These are phyloP conservation scores for Acleris literana DNA, from an alignment of 2,888 invertebrate genomes.

Conservation along the genomic window DNA sequence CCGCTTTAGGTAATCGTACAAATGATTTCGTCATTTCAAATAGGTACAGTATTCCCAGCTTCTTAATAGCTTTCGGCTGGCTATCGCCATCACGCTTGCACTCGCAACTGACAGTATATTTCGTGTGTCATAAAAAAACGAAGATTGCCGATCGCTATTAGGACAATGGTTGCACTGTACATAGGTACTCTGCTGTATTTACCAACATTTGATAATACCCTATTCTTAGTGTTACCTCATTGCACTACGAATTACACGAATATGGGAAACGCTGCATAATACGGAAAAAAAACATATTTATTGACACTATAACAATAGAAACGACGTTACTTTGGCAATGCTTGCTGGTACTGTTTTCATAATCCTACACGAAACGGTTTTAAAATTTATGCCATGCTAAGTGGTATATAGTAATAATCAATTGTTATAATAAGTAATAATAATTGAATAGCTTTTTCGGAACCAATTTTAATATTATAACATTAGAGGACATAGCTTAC, in stretches of 20 bases:
- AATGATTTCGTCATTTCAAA: background rate
- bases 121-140: no score
- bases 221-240: slow-evolving; percentile 65
- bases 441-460: no score
- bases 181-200: slow-evolving; percentile 51
- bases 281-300: slow-evolving; percentile 58
- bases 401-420: background rate
- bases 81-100: no score
- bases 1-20: no score
- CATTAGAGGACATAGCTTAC: no score
- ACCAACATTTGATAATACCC: slow-evolving; percentile 70
- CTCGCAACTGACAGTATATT: no score
- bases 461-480: no score
- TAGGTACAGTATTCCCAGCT: no score
- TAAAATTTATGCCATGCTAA: background rate
- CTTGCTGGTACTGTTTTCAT: slow-evolving; percentile 40
- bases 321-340: slow-evolving; percentile 51
- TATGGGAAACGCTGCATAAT: slow-evolving; percentile 64
- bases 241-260: slow-evolving; percentile 48
- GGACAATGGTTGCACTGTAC: no score
- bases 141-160: no score
- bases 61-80: no score
- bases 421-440: background rate
- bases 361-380: slow-evolving; percentile 30
- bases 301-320: slow-evolving; percentile 64